Evolutionary conservation across 1,140 invertebrate species (phyloP), one percentile per base, ranked within the genome.

Genomic region (Maniola jurtina): DNA sequence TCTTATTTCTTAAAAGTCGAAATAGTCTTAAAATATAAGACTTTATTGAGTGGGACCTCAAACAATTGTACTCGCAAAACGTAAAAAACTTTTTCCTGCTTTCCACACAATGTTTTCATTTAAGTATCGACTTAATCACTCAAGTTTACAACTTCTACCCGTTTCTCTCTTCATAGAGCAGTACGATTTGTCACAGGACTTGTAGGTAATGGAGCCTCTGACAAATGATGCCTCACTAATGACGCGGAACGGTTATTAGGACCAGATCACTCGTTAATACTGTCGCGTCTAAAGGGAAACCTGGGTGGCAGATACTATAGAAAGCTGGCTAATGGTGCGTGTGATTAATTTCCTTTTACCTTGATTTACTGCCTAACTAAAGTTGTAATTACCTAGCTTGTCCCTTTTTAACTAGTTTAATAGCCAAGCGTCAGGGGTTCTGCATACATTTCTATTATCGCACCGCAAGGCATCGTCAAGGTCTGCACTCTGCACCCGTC

Each of bases 141-240:
- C 42, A n/a, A 11, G 1, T 9, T 45, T 13, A 9, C 42, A 45
- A 45, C 42, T 13, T n/a, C 42, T 2, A 9, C 38, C 42, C 42
- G 42, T 45, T 50, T 11, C 48, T 6, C 14, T 16, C 14, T 8
- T 42, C 47, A n/a, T 55, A 33, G 55, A 68, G 36, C 55, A 11
- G 16, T 59, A 70, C 58, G 47, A 68, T 68, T 59, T 73, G 60
- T 70, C 60, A 66, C 64, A 67, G 64, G 62, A 50, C 58, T 42
- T 9, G 45, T 15, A 40, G 61, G 35, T 72, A 72, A 73, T 70
- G 61, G 60, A 25, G 36, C 59, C 45, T 66, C 58, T 78, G 73
- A 78, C 73, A 73, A 73, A 76, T 73, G 71, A 73, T 61, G 58
- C 35, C n/a, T 42, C 52, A 25, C 54, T 73, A 73, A 73, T 70